These are phyloP conservation scores for Trichosurus vulpecula DNA, from an alignment of 2,797 vertebrate genomes.

Conservation along the genomic window DNA sequence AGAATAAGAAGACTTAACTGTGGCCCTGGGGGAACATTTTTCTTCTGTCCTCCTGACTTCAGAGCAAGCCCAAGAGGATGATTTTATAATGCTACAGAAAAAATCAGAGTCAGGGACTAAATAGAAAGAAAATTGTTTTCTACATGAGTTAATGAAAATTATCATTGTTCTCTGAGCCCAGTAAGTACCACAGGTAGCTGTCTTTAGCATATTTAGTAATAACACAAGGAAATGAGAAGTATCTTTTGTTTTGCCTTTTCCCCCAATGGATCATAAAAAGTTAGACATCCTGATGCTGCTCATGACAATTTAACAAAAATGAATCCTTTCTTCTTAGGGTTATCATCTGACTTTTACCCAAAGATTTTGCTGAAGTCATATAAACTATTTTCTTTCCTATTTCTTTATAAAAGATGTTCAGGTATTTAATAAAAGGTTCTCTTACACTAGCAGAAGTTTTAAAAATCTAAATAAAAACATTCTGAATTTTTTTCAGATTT, in stretches of 20 bases:
- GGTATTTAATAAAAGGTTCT: conserved; percentile 13
- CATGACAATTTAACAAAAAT: conserved; percentile 47
- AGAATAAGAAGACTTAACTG: conserved; percentile 62
- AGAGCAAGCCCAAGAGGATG: conserved; percentile 35
- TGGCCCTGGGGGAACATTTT: conserved; percentile 2
- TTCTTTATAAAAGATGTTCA: conserved; percentile 41
- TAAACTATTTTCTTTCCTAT: conserved; percentile 41
- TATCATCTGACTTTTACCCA: neutral
- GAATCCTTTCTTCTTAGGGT: conserved; percentile 22
- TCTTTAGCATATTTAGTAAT: conserved; percentile 49
- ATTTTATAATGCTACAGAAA: conserved; percentile 55
- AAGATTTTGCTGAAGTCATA: conserved; percentile 52
- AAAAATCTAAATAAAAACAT: neutral
- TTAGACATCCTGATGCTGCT: conserved; percentile 42
- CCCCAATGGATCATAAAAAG: neutral
- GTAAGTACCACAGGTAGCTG: conserved; percentile 2
- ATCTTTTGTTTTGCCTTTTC: conserved; percentile 45
- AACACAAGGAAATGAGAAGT: conserved; percentile 9
- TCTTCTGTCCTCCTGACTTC: conserved; percentile 57
- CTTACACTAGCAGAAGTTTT: neutral
- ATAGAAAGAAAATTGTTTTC: conserved; percentile 4
- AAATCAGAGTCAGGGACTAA: neutral
- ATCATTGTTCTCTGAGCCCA: neutral
- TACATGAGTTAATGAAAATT: neutral
- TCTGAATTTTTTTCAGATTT: neutral